Conservation (phyloP, 2,888 invertebrate species). For the Philereme transversata region DNA sequence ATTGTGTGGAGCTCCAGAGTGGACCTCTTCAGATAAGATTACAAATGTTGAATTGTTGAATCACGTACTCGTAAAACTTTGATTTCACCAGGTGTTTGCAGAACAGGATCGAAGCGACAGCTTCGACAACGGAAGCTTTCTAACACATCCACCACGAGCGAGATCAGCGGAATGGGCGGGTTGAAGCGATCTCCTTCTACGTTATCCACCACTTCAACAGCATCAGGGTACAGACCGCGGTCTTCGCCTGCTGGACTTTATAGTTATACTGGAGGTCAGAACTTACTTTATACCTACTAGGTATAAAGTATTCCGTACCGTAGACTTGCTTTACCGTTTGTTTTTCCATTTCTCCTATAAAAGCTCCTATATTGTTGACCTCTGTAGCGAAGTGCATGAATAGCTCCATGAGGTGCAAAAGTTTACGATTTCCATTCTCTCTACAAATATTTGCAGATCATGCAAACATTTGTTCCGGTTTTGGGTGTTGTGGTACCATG, state of each 20-base stretch:
- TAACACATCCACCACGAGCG: constrained; percentile 47
- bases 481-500: no score
- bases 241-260: constrained; percentile 92
- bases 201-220: constrained; percentile 74
- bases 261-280: constrained; percentile 86
- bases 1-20: no score
- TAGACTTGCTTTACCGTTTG: no score
- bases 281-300: no score
- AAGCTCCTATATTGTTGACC: no score
- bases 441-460: no score
- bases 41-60: constrained; percentile 6
- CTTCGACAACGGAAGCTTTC: constrained; percentile 76
- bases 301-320: no score
- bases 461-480: no score
- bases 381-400: no score
- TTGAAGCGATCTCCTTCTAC: constrained; percentile 72
- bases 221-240: constrained; percentile 85
- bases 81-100: constrained; percentile 71
- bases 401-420: no score
- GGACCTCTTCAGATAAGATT: neutral
- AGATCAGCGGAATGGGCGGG: constrained; percentile 44
- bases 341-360: no score
- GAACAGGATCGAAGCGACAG: constrained; percentile 78
- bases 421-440: no score
- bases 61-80: constrained; percentile 12